A percentile compares a stretch with the other conserved stretches of the same genome.
Evolutionary conservation across 1,140 invertebrate species (phyloP).

Genomic region (Lerema accius): DNA sequence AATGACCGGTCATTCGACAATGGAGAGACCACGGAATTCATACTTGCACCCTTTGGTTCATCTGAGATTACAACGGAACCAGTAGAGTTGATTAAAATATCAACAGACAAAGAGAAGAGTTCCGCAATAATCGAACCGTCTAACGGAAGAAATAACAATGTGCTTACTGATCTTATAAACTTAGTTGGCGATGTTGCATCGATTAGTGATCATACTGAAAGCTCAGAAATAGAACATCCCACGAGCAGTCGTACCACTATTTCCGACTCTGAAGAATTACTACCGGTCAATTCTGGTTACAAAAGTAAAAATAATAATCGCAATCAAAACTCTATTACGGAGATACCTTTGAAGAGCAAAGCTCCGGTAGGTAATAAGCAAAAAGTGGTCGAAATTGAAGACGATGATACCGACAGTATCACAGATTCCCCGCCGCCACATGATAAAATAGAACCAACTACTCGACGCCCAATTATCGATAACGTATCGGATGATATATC

Average conservation of each 20-base stretch:
- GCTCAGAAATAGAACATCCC: slow-evolving; percentile 33
- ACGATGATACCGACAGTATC: slow-evolving; percentile 65
- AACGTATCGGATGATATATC: slow-evolving; percentile 60
- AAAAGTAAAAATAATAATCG: slow-evolving; percentile 75
- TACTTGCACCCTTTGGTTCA: slow-evolving; percentile 59
- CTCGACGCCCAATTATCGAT: slow-evolving; percentile 69
- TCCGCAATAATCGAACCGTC: slow-evolving; percentile 61
- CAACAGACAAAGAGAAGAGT: slow-evolving; percentile 53
- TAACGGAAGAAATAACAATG: slow-evolving; percentile 58
- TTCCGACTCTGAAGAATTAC: slow-evolving; percentile 71
- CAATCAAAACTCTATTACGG: slow-evolving; percentile 73
- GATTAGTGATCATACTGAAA: slow-evolving; percentile 71
- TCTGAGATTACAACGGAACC: slow-evolving; percentile 60
- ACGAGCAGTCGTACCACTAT: slow-evolving; percentile 49
- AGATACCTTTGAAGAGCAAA: slow-evolving; percentile 63
- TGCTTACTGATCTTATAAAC: slow-evolving; percentile 74
- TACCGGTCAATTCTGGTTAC: slow-evolving; percentile 71
- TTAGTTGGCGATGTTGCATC: slow-evolving; percentile 78
- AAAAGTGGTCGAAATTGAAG: slow-evolving; percentile 69
- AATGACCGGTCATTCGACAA: slow-evolving; percentile 57
- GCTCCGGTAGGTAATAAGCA: slow-evolving; percentile 49
- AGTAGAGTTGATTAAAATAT: slow-evolving; percentile 71
- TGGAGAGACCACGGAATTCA: slow-evolving; percentile 68
- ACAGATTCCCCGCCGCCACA: slow-evolving; percentile 68
- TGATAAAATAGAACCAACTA: slow-evolving; percentile 72